Percentiles rank a stretch among this genome's conserved stretches.
Evolutionary conservation across 2,888 invertebrate species (phyloP).

Genomic region (Limnephilus rhombicus): DNA sequence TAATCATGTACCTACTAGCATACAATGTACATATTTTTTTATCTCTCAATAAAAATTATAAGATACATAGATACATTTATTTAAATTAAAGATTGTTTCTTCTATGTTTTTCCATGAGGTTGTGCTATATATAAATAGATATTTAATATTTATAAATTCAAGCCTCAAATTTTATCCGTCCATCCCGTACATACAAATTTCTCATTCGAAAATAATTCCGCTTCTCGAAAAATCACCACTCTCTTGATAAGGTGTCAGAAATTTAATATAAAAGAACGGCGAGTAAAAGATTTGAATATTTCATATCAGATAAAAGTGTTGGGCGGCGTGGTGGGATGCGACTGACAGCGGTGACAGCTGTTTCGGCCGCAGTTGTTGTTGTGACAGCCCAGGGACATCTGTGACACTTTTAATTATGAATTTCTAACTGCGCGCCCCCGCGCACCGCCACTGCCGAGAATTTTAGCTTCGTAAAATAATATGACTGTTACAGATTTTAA

Average conservation of each 20-base stretch:
- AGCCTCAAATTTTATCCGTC: not conserved
- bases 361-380: slow-evolving; percentile 34
- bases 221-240: not conserved
- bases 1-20: not conserved
- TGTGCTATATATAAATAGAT: not conserved
- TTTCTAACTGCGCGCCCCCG: slow-evolving; percentile 11
- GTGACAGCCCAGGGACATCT: slow-evolving; percentile 50
- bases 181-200: not conserved
- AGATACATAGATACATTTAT: no score
- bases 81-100: no score
- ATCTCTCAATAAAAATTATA: not conserved
- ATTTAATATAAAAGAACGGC: slow-evolving; percentile 18
- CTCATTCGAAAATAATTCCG: not conserved
- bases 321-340: slow-evolving; percentile 37
- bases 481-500: not conserved
- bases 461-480: not conserved
- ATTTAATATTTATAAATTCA: not conserved
- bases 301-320: slow-evolving; percentile 47
- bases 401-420: slow-evolving; percentile 56
- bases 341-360: slow-evolving; percentile 50
- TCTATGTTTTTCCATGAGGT: not conserved
- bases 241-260: slow-evolving; percentile 10
- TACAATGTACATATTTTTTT: not conserved
- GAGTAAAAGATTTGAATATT: slow-evolving; percentile 40
- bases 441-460: not conserved